These are phyloP conservation scores for Capitella teleta DNA, from an alignment of 1,140 invertebrate species.

Conservation along the genomic window DNA sequence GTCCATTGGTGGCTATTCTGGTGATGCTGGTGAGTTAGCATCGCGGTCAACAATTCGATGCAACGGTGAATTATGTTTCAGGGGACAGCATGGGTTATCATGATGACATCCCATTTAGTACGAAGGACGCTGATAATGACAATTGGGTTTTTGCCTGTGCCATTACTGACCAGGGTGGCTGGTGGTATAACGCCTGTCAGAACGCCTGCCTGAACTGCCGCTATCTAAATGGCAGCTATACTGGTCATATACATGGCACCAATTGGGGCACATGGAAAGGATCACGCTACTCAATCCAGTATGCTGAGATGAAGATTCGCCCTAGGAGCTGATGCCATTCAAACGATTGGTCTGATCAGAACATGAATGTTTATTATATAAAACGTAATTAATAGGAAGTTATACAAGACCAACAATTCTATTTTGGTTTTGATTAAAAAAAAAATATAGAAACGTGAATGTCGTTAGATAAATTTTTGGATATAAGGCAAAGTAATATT, in stretches of 20 bases:
- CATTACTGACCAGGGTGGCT: not conserved
- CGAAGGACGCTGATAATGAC: conserved; percentile 3
- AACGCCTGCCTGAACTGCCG: conserved; percentile 1
- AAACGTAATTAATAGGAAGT: no score
- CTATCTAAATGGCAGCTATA: not conserved
- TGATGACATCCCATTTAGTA: not conserved
- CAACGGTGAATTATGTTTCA: conserved; percentile 2
- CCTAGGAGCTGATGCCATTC: no score
- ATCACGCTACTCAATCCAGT: not conserved
- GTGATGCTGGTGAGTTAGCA: no score
- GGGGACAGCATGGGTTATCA: conserved; percentile 2
- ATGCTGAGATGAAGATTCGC: not conserved
- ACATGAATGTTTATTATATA: no score
- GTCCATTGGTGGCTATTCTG: no score
- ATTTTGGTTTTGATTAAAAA: no score
- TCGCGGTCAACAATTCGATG: no score
- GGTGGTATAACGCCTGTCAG: conserved; percentile 7
- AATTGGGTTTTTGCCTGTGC: not conserved
- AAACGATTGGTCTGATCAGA: no score
- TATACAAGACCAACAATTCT: no score
- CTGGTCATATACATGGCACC: not conserved
- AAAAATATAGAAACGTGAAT: no score
- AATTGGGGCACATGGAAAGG: not conserved
- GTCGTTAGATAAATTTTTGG: no score
- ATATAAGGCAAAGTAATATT: no score